These are phyloP conservation scores for Oncorhynchus nerka DNA, from an alignment of 2,113 vertebrate species.

Conservation along the genomic window DNA sequence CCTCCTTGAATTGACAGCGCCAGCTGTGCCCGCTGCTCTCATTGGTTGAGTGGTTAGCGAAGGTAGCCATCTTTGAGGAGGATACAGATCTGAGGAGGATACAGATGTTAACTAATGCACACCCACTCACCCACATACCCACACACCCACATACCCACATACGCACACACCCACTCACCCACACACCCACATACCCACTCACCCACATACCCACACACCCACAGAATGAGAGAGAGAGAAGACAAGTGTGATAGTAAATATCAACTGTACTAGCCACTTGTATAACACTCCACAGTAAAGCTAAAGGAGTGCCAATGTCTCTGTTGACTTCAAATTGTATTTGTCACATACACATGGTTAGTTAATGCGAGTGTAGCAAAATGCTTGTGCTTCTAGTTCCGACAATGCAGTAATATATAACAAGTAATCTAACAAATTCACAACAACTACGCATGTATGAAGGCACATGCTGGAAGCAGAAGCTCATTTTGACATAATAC, in stretches of 20 bases:
- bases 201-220: background rate
- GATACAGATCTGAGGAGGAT: slow-evolving; percentile 30
- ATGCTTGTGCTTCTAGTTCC: too few species aligned
- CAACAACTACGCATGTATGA: too few species aligned
- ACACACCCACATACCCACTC: background rate
- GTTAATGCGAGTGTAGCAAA: too few species aligned
- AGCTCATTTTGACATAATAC: background rate
- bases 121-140: background rate
- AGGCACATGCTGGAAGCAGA: background rate
- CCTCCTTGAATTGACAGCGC: slow-evolving; percentile 82
- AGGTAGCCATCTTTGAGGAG: slow-evolving; percentile 44
- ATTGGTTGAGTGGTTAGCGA: slow-evolving; percentile 31
- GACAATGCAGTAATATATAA: too few species aligned
- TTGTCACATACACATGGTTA: too few species aligned
- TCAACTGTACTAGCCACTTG: too few species aligned
- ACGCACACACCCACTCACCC: background rate
- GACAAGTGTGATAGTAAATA: background rate
- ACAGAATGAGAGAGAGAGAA: background rate
- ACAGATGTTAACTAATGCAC: background rate
- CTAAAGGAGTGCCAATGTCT: too few species aligned
- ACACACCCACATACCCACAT: background rate
- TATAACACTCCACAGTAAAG: too few species aligned
- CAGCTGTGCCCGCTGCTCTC: slow-evolving; percentile 69
- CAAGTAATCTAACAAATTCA: too few species aligned
- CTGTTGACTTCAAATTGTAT: too few species aligned